Evolutionary conservation across 1,140 invertebrate genomes (phyloP), one percentile per base, ranked within the genome.

Genomic region (Eriosoma lanigerum): DNA sequence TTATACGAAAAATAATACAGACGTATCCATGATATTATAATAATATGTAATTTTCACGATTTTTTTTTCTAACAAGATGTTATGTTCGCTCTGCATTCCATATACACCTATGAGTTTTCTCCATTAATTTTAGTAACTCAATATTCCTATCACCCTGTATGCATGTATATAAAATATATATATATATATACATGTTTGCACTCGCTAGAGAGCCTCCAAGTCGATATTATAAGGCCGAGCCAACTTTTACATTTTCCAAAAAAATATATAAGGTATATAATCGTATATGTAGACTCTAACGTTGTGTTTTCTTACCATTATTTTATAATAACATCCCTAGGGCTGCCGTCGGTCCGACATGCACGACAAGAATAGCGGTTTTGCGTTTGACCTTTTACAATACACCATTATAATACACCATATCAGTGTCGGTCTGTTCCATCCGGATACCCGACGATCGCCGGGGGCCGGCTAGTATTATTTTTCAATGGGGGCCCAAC

Each of bases 241-340:
- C 64, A 68, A 68, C 38, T 68, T 68, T 68, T 68, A 32, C 64
- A 46, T 68, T 68, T 68, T 68, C 64, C 21, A 66, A 44, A 44
- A 44, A 54, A n/a, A 66, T 17, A 66, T 44, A 44, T 66, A 66
- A 50, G 17, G n/a, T 19, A 21, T 54, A 21, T 54, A 6, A n/a
- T n/a, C 9, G 2, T 54, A 21, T 54, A n/a, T 44, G 15, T 21
- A 46, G 10, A 17, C 32, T 26, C n/a, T 26, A 12, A 10, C 56
- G 66, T 48, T 29, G 24, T 70, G 66, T 70, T 70, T 70, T 70
- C 66, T 21, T 70, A 70, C 44, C 21, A 50, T 70, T 70, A 70
- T 70, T 70, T 70, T 70, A 70, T 70, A 70, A 70, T 50, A 70
- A 70, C 66, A 70, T 70, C 66, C 66, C 66, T 21, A 15, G 64